Evolutionary conservation across 2,797 vertebrate species (phyloP).

Genomic region (Chanos chanos): DNA sequence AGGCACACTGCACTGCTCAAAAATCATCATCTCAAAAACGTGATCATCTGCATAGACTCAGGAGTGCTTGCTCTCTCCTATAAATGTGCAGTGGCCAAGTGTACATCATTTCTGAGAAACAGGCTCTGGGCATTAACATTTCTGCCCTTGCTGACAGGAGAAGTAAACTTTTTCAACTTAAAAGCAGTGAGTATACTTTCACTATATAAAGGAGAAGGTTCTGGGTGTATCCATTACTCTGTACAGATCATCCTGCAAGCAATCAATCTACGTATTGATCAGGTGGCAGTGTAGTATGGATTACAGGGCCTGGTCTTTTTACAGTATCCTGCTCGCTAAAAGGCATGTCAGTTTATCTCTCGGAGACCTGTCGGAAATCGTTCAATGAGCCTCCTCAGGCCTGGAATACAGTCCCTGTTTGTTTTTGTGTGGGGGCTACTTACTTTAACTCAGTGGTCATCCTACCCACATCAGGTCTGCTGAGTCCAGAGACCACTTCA

Average conservation of each 20-base stretch:
- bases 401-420: not conserved
- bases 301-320: no score
- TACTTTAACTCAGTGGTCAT: constrained; percentile 42
- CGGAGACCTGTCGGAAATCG: constrained; percentile 1
- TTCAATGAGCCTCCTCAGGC: not conserved
- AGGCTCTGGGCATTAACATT: no score
- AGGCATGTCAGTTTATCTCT: no score
- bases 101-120: no score
- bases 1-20: not conserved
- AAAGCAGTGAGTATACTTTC: no score
- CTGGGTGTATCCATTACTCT: constrained; percentile 5
- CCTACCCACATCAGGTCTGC: constrained; percentile 19
- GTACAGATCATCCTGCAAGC: constrained; percentile 9
- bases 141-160: no score
- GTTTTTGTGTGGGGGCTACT: constrained; percentile 34
- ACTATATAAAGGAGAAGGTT: no score
- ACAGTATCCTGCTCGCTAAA: no score
- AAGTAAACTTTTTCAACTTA: no score
- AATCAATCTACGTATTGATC: constrained; percentile 7
- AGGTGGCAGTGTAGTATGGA: not conserved
- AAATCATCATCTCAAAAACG: not conserved
- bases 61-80: no score
- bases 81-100: no score
- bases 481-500: constrained; percentile 32
- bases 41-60: constrained; percentile 1